These are phyloP conservation scores for Eilema sororculum DNA, from an alignment of 2,888 invertebrate genomes.

Conservation along the genomic window DNA sequence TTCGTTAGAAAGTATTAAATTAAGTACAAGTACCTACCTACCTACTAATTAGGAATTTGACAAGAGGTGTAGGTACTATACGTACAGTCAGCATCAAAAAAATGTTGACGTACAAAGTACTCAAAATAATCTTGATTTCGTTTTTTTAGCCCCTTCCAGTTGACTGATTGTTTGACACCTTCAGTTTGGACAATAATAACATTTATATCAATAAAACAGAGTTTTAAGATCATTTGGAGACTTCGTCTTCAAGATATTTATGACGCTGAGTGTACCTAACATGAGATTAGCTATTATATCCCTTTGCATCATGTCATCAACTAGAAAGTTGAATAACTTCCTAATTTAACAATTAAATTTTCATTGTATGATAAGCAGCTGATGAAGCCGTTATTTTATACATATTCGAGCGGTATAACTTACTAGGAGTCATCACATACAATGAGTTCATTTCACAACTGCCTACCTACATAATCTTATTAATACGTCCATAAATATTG, in stretches of 20 bases:
- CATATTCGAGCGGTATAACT: conserved; percentile 28
- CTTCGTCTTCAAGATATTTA: no score
- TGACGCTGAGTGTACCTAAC: no score
- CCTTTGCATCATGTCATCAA: background rate
- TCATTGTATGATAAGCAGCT: conserved; percentile 34
- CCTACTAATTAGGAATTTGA: background rate
- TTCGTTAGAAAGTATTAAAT: no score
- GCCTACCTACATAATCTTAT: conserved; percentile 24
- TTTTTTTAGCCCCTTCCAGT: no score
- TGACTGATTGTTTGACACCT: no score
- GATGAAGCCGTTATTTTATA: conserved; percentile 27
- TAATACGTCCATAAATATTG: conserved; percentile 31
- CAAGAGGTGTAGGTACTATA: background rate
- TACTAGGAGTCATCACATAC: conserved; percentile 29
- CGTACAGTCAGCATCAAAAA: no score
- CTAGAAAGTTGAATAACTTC: conserved; percentile 23
- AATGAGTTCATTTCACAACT: conserved; percentile 43
- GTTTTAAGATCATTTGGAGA: no score
- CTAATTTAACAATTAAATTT: conserved; percentile 27
- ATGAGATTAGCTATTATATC: background rate
- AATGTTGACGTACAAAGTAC: no score
- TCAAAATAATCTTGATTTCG: no score
- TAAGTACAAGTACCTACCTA: background rate
- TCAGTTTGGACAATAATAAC: no score
- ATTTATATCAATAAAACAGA: no score